These are phyloP conservation scores for Coregonus ussuriensis DNA, from an alignment of 2,797 vertebrate species.

Conservation along the genomic window DNA sequence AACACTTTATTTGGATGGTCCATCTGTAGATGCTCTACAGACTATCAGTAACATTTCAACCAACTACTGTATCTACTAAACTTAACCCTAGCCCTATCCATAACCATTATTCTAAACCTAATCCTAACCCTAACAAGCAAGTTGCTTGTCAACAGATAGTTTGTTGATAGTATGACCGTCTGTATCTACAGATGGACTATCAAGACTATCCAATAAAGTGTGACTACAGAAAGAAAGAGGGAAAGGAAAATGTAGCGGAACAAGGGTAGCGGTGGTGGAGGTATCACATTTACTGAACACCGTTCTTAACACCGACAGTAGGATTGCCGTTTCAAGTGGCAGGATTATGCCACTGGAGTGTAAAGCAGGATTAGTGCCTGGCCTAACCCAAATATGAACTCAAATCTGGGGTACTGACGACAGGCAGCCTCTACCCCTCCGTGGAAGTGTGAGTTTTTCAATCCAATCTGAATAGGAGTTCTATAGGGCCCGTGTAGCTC, in stretches of 20 bases:
- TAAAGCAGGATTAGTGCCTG: conserved; percentile 49
- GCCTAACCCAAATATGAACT: conserved; percentile 54
- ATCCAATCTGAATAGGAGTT: not conserved
- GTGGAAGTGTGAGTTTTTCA: not conserved
- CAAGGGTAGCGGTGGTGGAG: conserved; percentile 25
- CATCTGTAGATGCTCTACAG: too few species aligned
- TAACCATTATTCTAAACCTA: too few species aligned
- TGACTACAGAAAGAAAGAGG: conserved; percentile 17
- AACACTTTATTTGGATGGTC: not conserved
- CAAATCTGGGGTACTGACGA: conserved; percentile 9
- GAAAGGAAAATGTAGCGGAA: conserved; percentile 43
- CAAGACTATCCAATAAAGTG: too few species aligned
- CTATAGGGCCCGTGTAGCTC: not conserved
- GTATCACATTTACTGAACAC: conserved; percentile 36
- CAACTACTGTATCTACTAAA: too few species aligned
- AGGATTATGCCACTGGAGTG: conserved; percentile 31
- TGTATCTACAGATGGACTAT: too few species aligned
- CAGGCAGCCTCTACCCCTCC: not conserved
- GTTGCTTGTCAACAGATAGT: too few species aligned
- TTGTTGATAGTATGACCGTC: too few species aligned
- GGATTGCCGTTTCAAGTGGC: conserved; percentile 30
- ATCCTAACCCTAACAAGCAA: too few species aligned
- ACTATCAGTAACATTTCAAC: too few species aligned
- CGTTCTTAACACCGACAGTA: conserved; percentile 35
- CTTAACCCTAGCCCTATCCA: too few species aligned